Evolutionary conservation across 2,113 vertebrate genomes (phyloP), one percentile per base, ranked within the genome.

Genomic region (Vidua macroura): DNA sequence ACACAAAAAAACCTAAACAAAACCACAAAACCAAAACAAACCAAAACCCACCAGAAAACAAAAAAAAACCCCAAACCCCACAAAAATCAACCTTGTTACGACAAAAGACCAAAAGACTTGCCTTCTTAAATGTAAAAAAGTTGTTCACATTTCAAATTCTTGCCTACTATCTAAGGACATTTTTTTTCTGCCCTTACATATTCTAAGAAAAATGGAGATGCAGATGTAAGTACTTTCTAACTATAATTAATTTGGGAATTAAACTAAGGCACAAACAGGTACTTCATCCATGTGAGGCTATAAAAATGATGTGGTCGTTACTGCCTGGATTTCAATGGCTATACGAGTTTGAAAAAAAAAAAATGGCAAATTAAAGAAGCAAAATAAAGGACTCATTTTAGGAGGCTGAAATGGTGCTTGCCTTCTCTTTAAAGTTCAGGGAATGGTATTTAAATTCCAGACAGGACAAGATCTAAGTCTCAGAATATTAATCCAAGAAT

Each of bases 401-500:
- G 43, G 59, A 88, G 20, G 11, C 16, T 69, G 68, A 92, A 70
- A 88, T 51, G 22, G 53, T 35, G 41, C 18, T 31, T 60, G 31
- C 35, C 44, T 92, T 89, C 66, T 44, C 37, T 66, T 86, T 83
- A 48, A 92, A 70, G 55, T n/a, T 84, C 8, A 6, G 33, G 30
- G 46, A 92, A 69, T 8, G 7, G 56, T 7, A 67, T 80, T 86
- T 82, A 79, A 86, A 95, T 63, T 91, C 48, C 87, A 87, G 48
- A 59, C 33, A 89, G 53, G n/a, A 93, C 52, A 96, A 94, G 43
- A 85, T 15, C n/a, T 49, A 83, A 74, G n/a, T 63, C 25, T 60
- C 23, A 68, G 86, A 94, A 80, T 82, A 95, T 31, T 80, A 83
- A 86, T 67, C 43, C 33, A 95, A 78, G 56, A 89, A 63, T 62